Conservation (phyloP, 2,113 vertebrate genomes). For the Alectura lathami region DNA sequence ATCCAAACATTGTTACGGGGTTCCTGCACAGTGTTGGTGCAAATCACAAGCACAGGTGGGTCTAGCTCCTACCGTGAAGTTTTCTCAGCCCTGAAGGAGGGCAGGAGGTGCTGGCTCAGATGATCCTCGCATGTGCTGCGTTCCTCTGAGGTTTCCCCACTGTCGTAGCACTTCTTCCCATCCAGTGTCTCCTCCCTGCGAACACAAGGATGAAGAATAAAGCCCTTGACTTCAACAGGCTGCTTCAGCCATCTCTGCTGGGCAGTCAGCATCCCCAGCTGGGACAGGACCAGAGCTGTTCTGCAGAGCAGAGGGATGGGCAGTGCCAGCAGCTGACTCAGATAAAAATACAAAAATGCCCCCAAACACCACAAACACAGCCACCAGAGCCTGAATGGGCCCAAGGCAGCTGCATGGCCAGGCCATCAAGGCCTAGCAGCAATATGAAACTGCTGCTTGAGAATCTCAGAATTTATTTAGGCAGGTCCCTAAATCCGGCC, state of each 20-base stretch:
- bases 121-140: accelerated
- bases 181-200: neutral
- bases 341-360: neutral
- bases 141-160: neutral
- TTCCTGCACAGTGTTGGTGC: accelerated
- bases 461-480: neutral
- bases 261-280: neutral
- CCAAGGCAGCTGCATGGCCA: neutral
- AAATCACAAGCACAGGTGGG: neutral
- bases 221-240: neutral
- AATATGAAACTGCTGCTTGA: neutral
- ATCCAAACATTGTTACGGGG: neutral
- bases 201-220: neutral
- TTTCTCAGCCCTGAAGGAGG: neutral
- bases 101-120: neutral
- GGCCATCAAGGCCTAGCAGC: neutral
- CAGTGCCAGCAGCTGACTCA: neutral
- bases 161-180: neutral
- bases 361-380: neutral
- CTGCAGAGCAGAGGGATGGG: neutral
- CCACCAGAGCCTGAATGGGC: neutral
- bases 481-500: neutral
- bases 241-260: neutral
- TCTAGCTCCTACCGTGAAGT: neutral
- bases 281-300: neutral